Base-by-base conservation (phyloP, 2,888 invertebrate genomes). In the Pycnomerus fuliginosus region DNA sequence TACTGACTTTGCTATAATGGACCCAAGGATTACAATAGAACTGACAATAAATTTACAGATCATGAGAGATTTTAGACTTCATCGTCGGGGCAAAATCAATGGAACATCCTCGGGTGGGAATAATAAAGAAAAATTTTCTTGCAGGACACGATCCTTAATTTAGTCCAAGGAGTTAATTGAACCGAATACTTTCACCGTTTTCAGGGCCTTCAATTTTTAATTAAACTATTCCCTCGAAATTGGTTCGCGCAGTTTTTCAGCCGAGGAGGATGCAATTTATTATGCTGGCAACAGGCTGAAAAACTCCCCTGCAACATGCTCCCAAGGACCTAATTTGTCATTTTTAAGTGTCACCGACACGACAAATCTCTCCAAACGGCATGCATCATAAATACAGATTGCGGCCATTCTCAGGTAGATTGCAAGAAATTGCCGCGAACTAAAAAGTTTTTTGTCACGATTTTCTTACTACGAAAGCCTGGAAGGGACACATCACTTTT, bases 121-220 rank as follows among this genome's bases (percentile, higher is more conserved):
- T 35, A 35, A 35, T 25, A 13, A 16, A 16, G 35, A 35, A 13
- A 27, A 35, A 35, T 35, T 35, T 35, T 11, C 16, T 24, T 25
- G 25, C 35, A 2, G 27, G 12, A 16, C 36, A 36, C 36, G 25
- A 25, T 36, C 16, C 36, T n/a, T 10, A 12, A n/a, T 14, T 13
- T 27, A 11, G 15, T 15, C 16, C 16, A 11, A 27, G 16, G 25
- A 35, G 27, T 40, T 40, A 40, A 40, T 40, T 33, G 33, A 40
- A 40, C 20, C 20, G 40, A 33, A 33, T 22, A 34, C 5, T 39
- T 31, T 14, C 16, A 16, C 22, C 20, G 20, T 20, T 8, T 20
- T 20, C n/a, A n/a, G n/a, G n/a, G n/a, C n/a, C n/a, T n/a, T n/a
- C n/a, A n/a, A n/a, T n/a, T n/a, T n/a, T n/a, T n/a, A n/a, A n/a